Base-by-base conservation (phyloP, 2,113 vertebrate species). In the Anser brachyrhynchus region DNA sequence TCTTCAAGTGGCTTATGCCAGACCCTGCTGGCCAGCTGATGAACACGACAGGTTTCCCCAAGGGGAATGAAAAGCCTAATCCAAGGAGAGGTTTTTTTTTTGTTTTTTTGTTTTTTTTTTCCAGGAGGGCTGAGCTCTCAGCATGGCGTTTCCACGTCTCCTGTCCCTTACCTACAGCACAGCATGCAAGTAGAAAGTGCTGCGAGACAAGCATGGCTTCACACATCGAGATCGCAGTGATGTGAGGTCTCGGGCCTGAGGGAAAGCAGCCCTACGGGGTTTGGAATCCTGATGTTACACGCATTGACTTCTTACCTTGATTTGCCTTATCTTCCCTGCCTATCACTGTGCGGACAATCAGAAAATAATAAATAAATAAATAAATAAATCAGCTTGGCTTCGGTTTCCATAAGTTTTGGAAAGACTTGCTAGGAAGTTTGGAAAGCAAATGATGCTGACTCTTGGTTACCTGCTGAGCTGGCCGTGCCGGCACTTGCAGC, bases 351-450 rank as follows among this genome's bases (percentile, higher is more conserved):
- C 52, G 91, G 96, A 84, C 73, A 79, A 75, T 57, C 61, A 93
- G 41, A 52, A 89, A 66, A 59, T 10, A 46, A 46, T 46, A 89
- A 66, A 59, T 10, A 46, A 46, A 46, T 46, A 46, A 46, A 46
- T 49, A 49, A 65, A 61, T 29, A 59, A 87, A 81, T 92, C 69
- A 61, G 26, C 66, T 94, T 93, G 89, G 92, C 91, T 79, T 82
- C 54, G 66, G 44, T 66, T 89, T 90, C 44, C 90, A 25, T 73
- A 73, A 65, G 39, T 92, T 92, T 96, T 94, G 89, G 91, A 96
- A 95, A 71, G 89, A 93, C 37, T 13, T 72, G 22, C 84, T 92
- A 67, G 86, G 90, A 92, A 89, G 59, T 89, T 91, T 96, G 86
- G 86, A 94, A 84, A 59, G 61, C 92, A 92, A 94, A 85, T 1